A percentile compares a stretch with the other conserved stretches of the same genome.
Conservation (phyloP, 1,140 invertebrate species). For the Pachyrhynchus sulphureomaculatus region DNA sequence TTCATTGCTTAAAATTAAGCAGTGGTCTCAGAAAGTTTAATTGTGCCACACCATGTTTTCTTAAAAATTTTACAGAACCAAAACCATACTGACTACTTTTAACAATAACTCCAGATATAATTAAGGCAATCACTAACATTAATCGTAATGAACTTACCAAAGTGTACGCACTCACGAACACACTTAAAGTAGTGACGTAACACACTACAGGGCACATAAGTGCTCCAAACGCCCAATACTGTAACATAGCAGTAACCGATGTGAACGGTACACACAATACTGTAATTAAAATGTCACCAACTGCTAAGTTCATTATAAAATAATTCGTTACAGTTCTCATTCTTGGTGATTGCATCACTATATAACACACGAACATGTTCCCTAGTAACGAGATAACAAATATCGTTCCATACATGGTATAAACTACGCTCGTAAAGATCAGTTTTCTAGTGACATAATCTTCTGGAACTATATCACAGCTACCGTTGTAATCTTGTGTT, state of each 20-base stretch:
- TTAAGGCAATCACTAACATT: too few species aligned
- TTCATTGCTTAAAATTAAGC: too few species aligned
- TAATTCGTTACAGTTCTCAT: slow-evolving; percentile 88
- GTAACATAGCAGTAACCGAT: slow-evolving; percentile 71
- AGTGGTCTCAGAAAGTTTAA: too few species aligned
- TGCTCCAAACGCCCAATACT: slow-evolving; percentile 82
- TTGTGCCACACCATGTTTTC: too few species aligned
- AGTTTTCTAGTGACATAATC: slow-evolving; percentile 14
- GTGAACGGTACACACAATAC: slow-evolving; percentile 85
- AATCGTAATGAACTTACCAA: slow-evolving; percentile 58
- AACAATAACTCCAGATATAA: too few species aligned
- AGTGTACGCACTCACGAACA: slow-evolving; percentile 82
- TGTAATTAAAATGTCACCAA: slow-evolving; percentile 83
- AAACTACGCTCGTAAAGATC: slow-evolving; percentile 54
- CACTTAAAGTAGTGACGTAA: slow-evolving; percentile 77
- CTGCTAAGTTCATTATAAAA: slow-evolving; percentile 82
- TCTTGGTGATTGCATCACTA: slow-evolving; percentile 71
- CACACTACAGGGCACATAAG: slow-evolving; percentile 75
- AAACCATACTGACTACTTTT: too few species aligned
- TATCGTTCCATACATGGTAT: slow-evolving; percentile 71
- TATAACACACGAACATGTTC: slow-evolving; percentile 80
- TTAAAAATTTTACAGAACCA: too few species aligned
- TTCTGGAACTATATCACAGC: slow-evolving; percentile 12
- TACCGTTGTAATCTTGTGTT: neutral
- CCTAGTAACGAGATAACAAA: slow-evolving; percentile 75